Evolutionary conservation across 2,113 vertebrate genomes (phyloP).

Genomic region (Brachirus orientalis): DNA sequence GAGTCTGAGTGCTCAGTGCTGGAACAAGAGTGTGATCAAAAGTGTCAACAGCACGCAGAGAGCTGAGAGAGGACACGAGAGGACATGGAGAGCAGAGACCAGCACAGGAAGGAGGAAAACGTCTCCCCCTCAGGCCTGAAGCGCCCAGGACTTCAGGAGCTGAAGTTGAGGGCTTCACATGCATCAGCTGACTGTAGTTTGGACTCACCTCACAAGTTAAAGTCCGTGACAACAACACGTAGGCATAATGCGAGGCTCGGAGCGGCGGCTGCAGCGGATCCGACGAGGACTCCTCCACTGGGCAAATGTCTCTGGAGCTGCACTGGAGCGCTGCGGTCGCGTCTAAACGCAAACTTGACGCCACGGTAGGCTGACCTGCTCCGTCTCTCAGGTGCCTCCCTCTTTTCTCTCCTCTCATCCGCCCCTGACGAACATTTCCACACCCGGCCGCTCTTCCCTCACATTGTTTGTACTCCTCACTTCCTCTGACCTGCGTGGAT

Average conservation of each 20-base stretch:
- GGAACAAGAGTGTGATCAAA: not conserved
- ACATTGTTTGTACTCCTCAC: slow-evolving; percentile 19
- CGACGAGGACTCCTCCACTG: slow-evolving; percentile 26
- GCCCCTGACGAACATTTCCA: slow-evolving; percentile 18
- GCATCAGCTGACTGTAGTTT: slow-evolving; percentile 15
- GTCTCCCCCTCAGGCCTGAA: slow-evolving; percentile 26
- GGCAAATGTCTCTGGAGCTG: slow-evolving; percentile 47
- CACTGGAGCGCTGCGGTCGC: slow-evolving; percentile 4
- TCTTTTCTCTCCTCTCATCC: slow-evolving; percentile 12
- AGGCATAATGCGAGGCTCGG: slow-evolving; percentile 16
- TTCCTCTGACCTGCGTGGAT: not conserved
- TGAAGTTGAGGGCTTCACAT: slow-evolving; percentile 32
- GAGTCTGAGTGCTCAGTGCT: not conserved
- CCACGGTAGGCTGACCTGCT: slow-evolving; percentile 43
- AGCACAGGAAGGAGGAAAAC: slow-evolving; percentile 23
- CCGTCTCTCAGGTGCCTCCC: slow-evolving; percentile 63
- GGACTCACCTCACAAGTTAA: slow-evolving; percentile 60
- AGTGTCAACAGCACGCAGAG: not conserved
- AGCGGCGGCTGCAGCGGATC: too few relatives aligned
- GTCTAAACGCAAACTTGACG: slow-evolving; percentile 62
- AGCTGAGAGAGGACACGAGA: too few relatives aligned
- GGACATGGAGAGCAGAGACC: not conserved
- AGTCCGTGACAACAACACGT: slow-evolving; percentile 49
- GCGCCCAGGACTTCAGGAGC: slow-evolving; percentile 3
- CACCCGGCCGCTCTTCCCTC: not conserved